A percentile compares a stretch with the other conserved stretches of the same genome.
Evolutionary conservation across 2,888 invertebrate species (phyloP).

Genomic region (Euplagia quadripunctaria): DNA sequence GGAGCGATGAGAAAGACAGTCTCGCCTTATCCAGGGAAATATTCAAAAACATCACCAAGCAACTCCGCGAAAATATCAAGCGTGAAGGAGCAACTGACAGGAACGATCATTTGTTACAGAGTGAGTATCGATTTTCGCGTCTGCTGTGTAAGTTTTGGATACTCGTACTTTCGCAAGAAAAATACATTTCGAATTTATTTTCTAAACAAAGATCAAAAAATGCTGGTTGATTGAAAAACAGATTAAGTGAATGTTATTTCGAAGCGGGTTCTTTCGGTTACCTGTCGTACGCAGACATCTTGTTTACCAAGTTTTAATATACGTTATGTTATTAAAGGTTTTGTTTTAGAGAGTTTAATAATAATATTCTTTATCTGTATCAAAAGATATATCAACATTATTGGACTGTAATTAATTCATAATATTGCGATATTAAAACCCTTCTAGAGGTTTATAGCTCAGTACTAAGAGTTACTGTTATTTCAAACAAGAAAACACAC

Average conservation of each 20-base stretch:
- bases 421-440: neutral
- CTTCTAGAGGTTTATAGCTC: too few relatives aligned
- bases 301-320: constrained; percentile 7
- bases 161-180: constrained; percentile 30
- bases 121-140: constrained; percentile 70
- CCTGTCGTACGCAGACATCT: constrained; percentile 13
- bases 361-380: neutral
- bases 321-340: neutral
- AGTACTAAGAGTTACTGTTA: too few relatives aligned
- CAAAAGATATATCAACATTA: too few relatives aligned
- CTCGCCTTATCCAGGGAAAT: constrained; percentile 84
- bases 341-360: neutral
- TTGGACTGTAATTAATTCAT: neutral
- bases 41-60: constrained; percentile 85
- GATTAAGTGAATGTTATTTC: constrained; percentile 19
- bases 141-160: constrained; percentile 34
- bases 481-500: too few relatives aligned
- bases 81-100: constrained; percentile 81
- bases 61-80: constrained; percentile 83
- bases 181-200: constrained; percentile 31
- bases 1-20: constrained; percentile 80
- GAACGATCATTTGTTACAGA: constrained; percentile 79
- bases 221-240: constrained; percentile 24
- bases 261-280: constrained; percentile 10
- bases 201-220: constrained; percentile 26